These are phyloP conservation scores for Cyclopterus lumpus DNA, from an alignment of 2,797 vertebrate genomes.

Conservation along the genomic window DNA sequence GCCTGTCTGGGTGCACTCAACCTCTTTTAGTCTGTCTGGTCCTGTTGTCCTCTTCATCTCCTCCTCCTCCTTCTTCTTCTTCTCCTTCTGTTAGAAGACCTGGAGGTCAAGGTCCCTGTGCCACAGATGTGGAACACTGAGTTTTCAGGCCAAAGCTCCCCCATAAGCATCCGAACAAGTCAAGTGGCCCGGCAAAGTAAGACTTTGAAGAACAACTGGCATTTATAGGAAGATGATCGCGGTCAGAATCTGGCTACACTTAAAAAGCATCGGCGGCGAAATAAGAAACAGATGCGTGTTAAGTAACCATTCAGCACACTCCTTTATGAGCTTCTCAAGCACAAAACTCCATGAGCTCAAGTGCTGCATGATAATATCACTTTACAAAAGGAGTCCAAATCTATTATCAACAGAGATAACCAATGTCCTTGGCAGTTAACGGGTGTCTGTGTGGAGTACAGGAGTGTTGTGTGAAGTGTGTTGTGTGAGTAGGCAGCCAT, in stretches of 20 bases:
- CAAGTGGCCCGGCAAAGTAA: conserved; percentile 54
- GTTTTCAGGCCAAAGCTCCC: conserved; percentile 71
- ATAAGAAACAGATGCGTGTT: conserved; percentile 31
- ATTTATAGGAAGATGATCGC: conserved; percentile 2
- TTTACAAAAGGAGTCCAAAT: conserved; percentile 55
- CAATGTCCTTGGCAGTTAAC: conserved; percentile 57
- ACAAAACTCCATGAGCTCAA: conserved; percentile 44
- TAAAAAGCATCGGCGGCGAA: conserved; percentile 22
- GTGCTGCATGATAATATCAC: conserved; percentile 45
- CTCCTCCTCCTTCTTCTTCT: conserved; percentile 35
- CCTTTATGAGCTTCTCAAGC: conserved; percentile 32
- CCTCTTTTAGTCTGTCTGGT: conserved; percentile 72
- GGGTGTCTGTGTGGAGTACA: conserved; percentile 45
- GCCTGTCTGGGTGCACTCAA: conserved; percentile 49
- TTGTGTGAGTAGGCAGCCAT: conserved; percentile 60
- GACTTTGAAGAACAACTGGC: conserved; percentile 45
- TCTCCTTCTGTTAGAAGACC: conserved; percentile 64
- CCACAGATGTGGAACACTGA: conserved; percentile 68
- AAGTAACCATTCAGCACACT: conserved; percentile 24
- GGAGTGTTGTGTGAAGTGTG: conserved; percentile 46
- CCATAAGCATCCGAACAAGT: conserved; percentile 55
- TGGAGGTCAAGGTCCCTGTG: conserved; percentile 74
- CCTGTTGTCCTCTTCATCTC: conserved; percentile 64
- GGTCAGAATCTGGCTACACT: conserved; percentile 31
- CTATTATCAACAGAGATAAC: conserved; percentile 59